Base-by-base conservation (phyloP, 2,113 vertebrate genomes). In the Anguilla japonica region DNA sequence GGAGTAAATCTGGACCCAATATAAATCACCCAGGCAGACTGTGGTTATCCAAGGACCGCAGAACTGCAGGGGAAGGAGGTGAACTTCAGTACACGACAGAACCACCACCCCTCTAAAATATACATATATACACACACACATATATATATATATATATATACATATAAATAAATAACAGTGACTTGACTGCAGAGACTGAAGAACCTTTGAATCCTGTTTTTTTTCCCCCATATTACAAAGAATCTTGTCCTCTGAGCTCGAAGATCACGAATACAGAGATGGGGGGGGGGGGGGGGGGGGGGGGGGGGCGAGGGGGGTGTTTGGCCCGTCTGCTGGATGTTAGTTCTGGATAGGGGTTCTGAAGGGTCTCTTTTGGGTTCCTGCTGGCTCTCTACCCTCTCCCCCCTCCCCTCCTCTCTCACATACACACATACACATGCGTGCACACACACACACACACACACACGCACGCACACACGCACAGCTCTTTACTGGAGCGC, bases 221-320 rank as follows among this genome's bases (percentile, higher is more conserved):
- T 80, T 50, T 86, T 75, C 34, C 34, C 34, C 34, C 26, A 78
- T 39, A 40, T 53, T n/a, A 78, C 43, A 15, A 63, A 41, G 39
- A 50, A 67, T 43, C 15, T 34, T 22, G 81, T 79, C 67, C 84
- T 85, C 56, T 83, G 75, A 79, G 81, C 75, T 39, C 34, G 84
- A 88, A 39, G 39, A 78, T 29, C 84, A 41, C 50, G 22, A 46
- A 63, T 71, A 83, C 75, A 9, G 9, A 75, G 82, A 43, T 15
- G 41, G 41, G 56, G 80, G 67, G n/a, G 40, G 75, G 57, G 41
- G 56, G 84, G 67, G 26, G 40, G 63, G 18, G 3, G 16, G 22
- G 13, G 5, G 79, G 79, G 46, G 53, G 43, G 34, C 1, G 34
- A n/a, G 41, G 41, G 56, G 80, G 67, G n/a, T 15, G 50, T 41